Conservation (phyloP, 2,113 vertebrate species). For the Morphnarchus princeps region DNA sequence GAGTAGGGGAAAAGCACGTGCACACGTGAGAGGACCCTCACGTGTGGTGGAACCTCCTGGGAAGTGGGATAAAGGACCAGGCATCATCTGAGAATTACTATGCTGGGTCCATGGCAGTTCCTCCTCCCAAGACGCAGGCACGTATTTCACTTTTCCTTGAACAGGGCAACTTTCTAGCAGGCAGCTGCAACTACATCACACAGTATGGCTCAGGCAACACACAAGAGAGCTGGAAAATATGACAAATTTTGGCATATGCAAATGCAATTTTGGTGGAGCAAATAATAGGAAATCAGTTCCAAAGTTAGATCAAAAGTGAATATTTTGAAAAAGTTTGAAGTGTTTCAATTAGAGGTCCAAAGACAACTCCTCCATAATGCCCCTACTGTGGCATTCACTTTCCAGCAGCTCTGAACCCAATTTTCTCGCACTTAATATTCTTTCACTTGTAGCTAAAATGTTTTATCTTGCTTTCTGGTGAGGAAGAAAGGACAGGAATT, state of each 20-base stretch:
- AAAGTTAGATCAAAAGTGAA: rapidly evolving
- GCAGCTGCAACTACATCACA: background rate
- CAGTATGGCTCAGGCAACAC: background rate
- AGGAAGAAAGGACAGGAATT: background rate
- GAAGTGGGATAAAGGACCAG: background rate
- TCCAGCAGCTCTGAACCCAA: background rate
- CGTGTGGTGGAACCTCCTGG: background rate
- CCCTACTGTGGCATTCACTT: background rate
- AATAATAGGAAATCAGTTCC: background rate
- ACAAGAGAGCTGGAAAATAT: background rate
- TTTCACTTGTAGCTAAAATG: background rate
- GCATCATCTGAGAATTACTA: background rate
- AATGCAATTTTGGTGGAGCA: background rate
- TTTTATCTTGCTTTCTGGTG: background rate
- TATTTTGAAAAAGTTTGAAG: background rate
- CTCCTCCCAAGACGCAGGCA: background rate
- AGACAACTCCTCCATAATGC: background rate
- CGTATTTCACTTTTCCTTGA: background rate
- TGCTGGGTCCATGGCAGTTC: background rate
- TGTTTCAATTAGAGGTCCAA: background rate
- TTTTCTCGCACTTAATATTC: background rate
- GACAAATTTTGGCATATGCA: background rate
- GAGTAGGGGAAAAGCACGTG: background rate
- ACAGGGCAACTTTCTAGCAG: background rate
- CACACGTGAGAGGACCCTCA: background rate